Evolutionary conservation across 2,797 vertebrate species (phyloP), one percentile per base, ranked within the genome.

Genomic region (Dallia pectoralis): DNA sequence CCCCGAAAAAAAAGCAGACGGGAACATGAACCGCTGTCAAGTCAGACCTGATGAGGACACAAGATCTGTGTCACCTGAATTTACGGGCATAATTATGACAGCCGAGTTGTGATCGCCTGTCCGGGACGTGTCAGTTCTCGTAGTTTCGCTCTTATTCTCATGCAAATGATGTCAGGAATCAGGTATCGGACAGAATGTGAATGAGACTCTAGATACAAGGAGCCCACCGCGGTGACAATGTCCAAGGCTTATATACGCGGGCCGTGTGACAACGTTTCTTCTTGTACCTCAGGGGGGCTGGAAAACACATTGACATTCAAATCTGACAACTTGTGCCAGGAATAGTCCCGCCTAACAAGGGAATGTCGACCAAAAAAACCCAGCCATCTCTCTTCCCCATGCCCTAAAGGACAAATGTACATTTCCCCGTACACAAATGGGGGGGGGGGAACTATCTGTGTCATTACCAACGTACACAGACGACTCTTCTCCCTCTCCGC

Each of bases 31-130:
- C 89, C 89, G 87, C 87, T 93, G 93, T 93, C 93, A 94, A 90
- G 91, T 93, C 88, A 91, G 91, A 89, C 90, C 82, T 87, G 89
- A 91, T 90, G 91, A 93, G 93, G 93, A 93, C 92, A 92, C 87
- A 83, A 87, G 89, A 91, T 91, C 87, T 82, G 56, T 91, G 91
- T 91, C 91, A 91, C 91, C 91, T 92, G 91, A 91, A 91, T 92
- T 92, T 91, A 91, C 89, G 84, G 89, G 91, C 90, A 89, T 92
- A 92, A 92, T 59, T 92, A 90, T 92, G 91, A 92, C 91, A 92
- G 91, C 87, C 85, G 77, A 90, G 89, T 90, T 90, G 88, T 92
- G 91, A 92, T 91, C 88, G 88, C 88, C 81, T 89, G 91, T 92
- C 90, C 90, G 85, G 87, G 88, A 88, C 79, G 78, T 91, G 91